Conservation (phyloP, 2,797 vertebrate genomes). For the Dendrocincla fuliginosa region DNA sequence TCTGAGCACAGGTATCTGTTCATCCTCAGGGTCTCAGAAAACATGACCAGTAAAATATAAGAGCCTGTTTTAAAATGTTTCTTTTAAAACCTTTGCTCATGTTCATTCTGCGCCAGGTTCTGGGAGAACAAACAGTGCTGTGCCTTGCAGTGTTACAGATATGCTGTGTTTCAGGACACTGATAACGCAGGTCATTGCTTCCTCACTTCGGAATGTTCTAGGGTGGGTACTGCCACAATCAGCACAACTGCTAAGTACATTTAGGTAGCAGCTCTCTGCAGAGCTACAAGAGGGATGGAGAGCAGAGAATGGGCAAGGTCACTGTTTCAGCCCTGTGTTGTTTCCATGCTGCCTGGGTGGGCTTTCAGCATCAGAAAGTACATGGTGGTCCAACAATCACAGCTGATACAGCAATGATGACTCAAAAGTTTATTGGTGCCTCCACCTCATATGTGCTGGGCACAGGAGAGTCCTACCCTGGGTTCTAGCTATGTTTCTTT, state of each 20-base stretch:
- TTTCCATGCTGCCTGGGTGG: fast-evolving
- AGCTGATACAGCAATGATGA: neutral
- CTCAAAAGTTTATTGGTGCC: neutral
- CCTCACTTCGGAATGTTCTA: neutral
- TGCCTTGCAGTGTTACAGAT: neutral
- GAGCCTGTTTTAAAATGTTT: neutral
- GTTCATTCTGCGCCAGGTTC: neutral
- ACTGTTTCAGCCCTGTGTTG: neutral
- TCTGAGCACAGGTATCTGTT: neutral
- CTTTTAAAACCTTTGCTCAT: neutral
- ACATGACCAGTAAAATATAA: neutral
- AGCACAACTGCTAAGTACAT: fast-evolving
- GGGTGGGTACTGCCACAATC: neutral
- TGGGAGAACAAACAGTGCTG: neutral
- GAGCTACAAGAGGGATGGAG: neutral
- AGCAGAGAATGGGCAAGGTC: neutral
- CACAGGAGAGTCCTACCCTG: neutral
- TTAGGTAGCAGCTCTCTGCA: neutral
- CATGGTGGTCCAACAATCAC: neutral
- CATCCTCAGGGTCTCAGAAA: neutral
- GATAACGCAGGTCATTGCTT: neutral
- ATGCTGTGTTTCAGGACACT: neutral
- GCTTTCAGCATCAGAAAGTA: neutral
- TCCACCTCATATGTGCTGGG: neutral
- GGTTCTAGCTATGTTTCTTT: neutral